phyloP scores from a whole-genome alignment of 1,140 invertebrate genomes.

The Brachionus calyciflorus region DNA sequence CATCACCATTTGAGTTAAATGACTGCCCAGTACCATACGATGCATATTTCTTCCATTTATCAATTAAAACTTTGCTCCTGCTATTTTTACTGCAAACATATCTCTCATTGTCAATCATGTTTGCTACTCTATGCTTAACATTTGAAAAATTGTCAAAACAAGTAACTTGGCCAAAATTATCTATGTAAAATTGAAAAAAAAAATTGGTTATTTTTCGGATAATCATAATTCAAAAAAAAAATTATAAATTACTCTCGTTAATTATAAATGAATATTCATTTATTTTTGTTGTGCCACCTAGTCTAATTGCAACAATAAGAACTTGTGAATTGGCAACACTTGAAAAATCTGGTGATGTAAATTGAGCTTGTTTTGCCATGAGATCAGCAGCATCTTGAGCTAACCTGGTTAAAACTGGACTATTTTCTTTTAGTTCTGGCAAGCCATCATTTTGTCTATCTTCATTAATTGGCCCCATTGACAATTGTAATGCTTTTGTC shows the following conservation, averaged over 20 bases:
- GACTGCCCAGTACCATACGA: neutral
- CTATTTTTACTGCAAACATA: slow-evolving; percentile 19
- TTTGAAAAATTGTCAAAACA: slow-evolving; percentile 30
- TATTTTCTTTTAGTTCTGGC: neutral
- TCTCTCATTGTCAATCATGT: too few relatives aligned
- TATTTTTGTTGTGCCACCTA: neutral
- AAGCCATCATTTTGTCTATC: too few relatives aligned
- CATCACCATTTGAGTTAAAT: slow-evolving; percentile 41
- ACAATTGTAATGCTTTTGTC: neutral
- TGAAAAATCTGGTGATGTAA: neutral
- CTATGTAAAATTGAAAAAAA: neutral
- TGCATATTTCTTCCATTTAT: slow-evolving; percentile 17
- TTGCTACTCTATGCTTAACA: neutral
- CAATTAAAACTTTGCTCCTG: neutral
- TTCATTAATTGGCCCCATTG: slow-evolving; percentile 1
- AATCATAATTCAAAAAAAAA: neutral
- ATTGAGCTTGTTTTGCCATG: too few relatives aligned
- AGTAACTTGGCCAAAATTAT: slow-evolving; percentile 22
- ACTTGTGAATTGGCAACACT: neutral
- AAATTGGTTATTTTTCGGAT: neutral
- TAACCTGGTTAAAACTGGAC: neutral
- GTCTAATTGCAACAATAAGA: slow-evolving; percentile 21
- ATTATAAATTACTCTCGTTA: neutral
- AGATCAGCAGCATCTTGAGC: slow-evolving; percentile 20
- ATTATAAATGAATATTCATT: slow-evolving; percentile 15